phyloP scores from a whole-genome alignment of 2,797 vertebrate species.

The Leucoraja ocellata region DNA sequence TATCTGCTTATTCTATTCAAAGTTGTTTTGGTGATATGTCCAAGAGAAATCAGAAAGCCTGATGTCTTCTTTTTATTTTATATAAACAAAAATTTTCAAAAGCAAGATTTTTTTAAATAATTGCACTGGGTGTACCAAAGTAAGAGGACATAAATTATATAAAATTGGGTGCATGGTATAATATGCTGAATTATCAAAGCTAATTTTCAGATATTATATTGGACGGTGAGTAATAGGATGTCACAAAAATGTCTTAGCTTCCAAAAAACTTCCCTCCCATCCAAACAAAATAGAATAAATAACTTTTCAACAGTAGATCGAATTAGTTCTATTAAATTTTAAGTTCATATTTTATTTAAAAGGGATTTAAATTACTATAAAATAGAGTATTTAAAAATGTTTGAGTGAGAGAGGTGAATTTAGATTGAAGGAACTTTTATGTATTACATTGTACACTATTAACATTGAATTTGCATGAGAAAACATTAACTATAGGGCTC shows the following conservation, averaged over 20 bases:
- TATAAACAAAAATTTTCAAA: conserved; percentile 40
- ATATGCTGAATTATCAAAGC: neutral
- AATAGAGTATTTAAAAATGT: conserved; percentile 16
- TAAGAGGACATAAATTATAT: conserved; percentile 52
- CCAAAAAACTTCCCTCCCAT: neutral
- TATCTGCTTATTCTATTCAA: neutral
- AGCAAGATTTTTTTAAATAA: conserved; percentile 53
- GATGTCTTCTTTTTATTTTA: conserved; percentile 63
- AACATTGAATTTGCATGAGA: conserved; percentile 12
- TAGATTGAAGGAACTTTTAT: neutral
- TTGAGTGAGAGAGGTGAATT: neutral
- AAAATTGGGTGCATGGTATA: conserved; percentile 40
- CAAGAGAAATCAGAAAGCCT: conserved; percentile 55
- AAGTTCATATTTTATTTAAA: neutral
- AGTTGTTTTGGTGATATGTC: conserved; percentile 50
- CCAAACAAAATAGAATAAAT: neutral
- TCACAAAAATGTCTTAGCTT: conserved; percentile 54
- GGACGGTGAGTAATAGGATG: conserved; percentile 56
- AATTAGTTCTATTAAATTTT: neutral
- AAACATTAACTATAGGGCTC: neutral
- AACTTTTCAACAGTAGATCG: neutral
- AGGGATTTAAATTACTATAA: neutral
- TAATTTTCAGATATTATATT: conserved; percentile 45
- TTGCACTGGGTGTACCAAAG: conserved; percentile 97
- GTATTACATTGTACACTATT: neutral